Evolutionary conservation across 2,113 vertebrate genomes (phyloP).

Genomic region (Lucifuga dentata): DNA sequence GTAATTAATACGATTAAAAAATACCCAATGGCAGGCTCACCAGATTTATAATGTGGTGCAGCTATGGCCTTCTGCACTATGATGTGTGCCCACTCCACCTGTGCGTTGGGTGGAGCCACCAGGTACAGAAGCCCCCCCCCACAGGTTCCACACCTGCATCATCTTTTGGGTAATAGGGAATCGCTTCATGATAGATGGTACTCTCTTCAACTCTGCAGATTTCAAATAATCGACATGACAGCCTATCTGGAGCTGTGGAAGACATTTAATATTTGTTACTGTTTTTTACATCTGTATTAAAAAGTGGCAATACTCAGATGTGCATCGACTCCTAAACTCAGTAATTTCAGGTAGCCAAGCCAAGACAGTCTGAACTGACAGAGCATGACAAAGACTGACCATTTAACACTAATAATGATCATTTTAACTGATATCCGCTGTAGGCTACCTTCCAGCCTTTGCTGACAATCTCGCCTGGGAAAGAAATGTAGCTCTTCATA

Average conservation of each 20-base stretch:
- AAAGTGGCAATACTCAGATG: too few species aligned
- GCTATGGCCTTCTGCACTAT: conserved; percentile 72
- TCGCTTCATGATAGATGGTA: conserved; percentile 65
- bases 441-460: conserved; percentile 77
- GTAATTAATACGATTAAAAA: background rate
- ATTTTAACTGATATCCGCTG: too few species aligned
- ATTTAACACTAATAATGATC: too few species aligned
- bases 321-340: too few species aligned
- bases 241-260: conserved; percentile 80
- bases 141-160: conserved; percentile 77
- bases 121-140: conserved; percentile 83
- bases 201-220: conserved; percentile 57
- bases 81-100: conserved; percentile 55
- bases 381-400: too few species aligned
- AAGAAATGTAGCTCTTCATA: conserved; percentile 74
- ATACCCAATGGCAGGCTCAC: conserved; percentile 54
- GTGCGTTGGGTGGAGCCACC: conserved; percentile 71
- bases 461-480: conserved; percentile 72
- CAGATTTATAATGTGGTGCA: conserved; percentile 82
- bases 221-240: conserved; percentile 82
- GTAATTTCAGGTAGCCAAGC: too few species aligned
- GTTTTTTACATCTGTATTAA: too few species aligned
- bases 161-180: conserved; percentile 66
- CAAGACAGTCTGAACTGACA: too few species aligned
- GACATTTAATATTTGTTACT: background rate